Conservation (phyloP, 2,797 vertebrate genomes). For the Prunella strophiata region DNA sequence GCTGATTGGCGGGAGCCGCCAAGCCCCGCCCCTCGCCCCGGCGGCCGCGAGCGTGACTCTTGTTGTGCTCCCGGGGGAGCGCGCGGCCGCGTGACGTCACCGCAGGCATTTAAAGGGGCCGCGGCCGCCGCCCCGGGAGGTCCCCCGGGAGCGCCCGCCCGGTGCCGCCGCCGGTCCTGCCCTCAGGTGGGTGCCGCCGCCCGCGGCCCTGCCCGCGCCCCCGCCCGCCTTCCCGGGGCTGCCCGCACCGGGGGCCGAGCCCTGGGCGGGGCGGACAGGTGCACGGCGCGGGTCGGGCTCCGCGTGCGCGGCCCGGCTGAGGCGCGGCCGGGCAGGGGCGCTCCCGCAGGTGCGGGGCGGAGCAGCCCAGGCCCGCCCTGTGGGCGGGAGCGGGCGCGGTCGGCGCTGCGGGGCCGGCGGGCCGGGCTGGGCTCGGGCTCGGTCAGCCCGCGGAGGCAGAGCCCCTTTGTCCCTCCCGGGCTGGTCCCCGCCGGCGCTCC, state of each 20-base stretch:
- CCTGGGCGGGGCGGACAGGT: neutral
- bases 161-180: too few species aligned
- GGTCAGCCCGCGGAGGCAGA: neutral
- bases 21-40: neutral
- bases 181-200: neutral
- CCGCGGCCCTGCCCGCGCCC: neutral
- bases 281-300: too few species aligned
- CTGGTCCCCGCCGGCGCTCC: neutral
- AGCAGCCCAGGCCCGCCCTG: neutral
- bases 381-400: neutral
- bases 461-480: neutral
- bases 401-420: neutral
- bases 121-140: neutral
- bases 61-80: neutral
- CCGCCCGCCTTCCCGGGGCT: neutral
- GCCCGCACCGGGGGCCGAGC: neutral
- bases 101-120: neutral
- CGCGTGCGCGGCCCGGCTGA: neutral
- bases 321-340: neutral
- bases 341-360: neutral
- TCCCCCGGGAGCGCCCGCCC: rapidly evolving
- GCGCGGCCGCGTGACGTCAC: neutral
- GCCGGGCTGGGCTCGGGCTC: neutral
- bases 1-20: neutral
- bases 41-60: neutral